Base-by-base conservation (phyloP, 2,113 vertebrate genomes). In the Triplophysa siluroides region DNA sequence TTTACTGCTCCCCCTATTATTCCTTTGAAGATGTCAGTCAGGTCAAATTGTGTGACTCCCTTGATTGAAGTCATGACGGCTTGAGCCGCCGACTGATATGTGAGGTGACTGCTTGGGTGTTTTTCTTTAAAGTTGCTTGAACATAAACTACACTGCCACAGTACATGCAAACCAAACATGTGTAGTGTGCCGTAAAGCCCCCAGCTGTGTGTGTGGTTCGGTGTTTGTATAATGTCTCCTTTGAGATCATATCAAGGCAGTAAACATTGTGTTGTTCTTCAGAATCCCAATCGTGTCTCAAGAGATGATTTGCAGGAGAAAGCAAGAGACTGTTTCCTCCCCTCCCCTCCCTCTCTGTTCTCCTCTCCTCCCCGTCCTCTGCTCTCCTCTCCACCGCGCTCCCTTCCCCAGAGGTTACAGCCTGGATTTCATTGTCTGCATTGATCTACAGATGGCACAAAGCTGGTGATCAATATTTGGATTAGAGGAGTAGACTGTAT, bases 371-470 rank as follows among this genome's bases (percentile, higher is more conserved):
- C 50, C 18, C 16, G 8, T 58, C 54, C 5, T 56, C 10, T 3
- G 6, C 66, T 68, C 19, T 54, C 50, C 47, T 60, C 43, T 47
- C 33, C 50, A 9, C 68, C 67, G 12, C 14, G 63, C 61, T 54
- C 50, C 61, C 45, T 13, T 24, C 86, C 83, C 84, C 75, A 23
- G 83, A 79, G 90, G 83, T 78, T 83, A 66, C 79, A 67, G 83
- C 24, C 84, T 81, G 82, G 79, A 86, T 89, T 91, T 83, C 88
- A 82, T 91, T 91, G 90, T 87, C 65, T 73, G 41, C 86, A 89
- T 82, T 13, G 90, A 92, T 91, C 83, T 50, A 0, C 78, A 71
- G 79, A 87, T 70, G 56, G 82, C 54, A 7, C 2, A 60, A 50
- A 67, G 83, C 54, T 69, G 12, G 68, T 78, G 86, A 91, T 91